phyloP scores from a whole-genome alignment of 2,797 vertebrate genomes.

The Trichosurus vulpecula region DNA sequence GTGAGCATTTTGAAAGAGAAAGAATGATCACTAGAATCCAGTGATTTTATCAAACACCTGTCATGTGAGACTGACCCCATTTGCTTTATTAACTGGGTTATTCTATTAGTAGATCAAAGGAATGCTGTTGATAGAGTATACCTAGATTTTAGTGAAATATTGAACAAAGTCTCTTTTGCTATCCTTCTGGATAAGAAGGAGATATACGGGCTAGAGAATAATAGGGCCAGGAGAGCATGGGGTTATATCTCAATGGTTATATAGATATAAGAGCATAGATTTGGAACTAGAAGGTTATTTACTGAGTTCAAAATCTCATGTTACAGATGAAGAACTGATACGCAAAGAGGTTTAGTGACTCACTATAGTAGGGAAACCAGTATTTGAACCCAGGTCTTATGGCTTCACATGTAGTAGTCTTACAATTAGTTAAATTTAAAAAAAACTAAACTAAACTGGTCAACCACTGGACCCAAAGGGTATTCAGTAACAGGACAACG shows the following conservation, averaged over 20 bases:
- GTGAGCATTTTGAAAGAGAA: neutral
- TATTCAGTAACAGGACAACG: neutral
- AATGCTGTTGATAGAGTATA: neutral
- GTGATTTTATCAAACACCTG: neutral
- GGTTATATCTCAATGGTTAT: neutral
- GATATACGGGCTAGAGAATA: neutral
- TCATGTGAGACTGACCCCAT: neutral
- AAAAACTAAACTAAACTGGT: neutral
- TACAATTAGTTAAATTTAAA: neutral
- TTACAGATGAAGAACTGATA: neutral
- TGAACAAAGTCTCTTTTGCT: neutral
- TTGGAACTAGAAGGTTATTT: neutral
- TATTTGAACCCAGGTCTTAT: neutral
- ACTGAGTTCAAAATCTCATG: neutral
- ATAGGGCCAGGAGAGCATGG: neutral
- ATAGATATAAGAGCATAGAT: neutral
- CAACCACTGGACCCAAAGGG: neutral
- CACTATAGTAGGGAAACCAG: neutral
- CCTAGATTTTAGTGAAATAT: neutral
- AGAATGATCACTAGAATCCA: neutral
- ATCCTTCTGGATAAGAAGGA: neutral
- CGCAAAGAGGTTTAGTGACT: neutral
- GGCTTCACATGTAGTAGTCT: neutral
- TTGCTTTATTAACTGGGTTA: neutral
- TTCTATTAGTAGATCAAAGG: neutral